Percentiles rank a stretch among this genome's conserved stretches.
Evolutionary conservation across 2,888 invertebrate genomes (phyloP).

Genomic region (Acrocyrtus sp.): DNA sequence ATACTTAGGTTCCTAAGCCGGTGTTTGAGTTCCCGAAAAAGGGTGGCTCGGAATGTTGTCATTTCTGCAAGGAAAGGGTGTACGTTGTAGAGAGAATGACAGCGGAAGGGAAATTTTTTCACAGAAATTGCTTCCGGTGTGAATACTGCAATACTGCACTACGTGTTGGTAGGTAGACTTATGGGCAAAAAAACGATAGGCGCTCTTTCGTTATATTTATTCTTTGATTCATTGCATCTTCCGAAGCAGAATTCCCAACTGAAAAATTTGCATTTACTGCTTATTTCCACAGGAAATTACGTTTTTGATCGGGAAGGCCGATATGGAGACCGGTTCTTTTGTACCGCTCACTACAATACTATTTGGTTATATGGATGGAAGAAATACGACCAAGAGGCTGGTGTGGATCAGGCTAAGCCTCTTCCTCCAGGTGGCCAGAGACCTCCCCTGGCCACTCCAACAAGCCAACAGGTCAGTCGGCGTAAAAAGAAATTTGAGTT

Average conservation of each 20-base stretch:
- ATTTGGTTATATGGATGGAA: conserved; percentile 62
- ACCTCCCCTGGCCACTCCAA: conserved; percentile 3
- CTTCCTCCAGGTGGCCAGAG: conserved; percentile 7
- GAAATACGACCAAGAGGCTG: conserved; percentile 58
- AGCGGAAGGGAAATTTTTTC: conserved; percentile 90
- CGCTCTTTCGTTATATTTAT: not conserved
- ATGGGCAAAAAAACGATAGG: too few species aligned
- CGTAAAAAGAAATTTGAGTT: conserved; percentile 9
- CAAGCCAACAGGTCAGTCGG: conserved; percentile 60
- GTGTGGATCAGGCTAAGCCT: conserved; percentile 1
- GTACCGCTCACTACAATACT: conserved; percentile 66
- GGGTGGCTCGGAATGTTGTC: conserved; percentile 80
- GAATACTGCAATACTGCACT: conserved; percentile 89
- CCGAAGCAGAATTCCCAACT: too few species aligned
- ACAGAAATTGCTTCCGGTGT: conserved; percentile 93
- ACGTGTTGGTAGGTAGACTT: conserved; percentile 76
- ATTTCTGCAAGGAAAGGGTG: conserved; percentile 90
- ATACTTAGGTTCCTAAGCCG: conserved; percentile 44
- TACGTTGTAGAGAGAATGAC: conserved; percentile 93
- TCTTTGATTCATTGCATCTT: too few species aligned
- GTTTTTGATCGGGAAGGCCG: conserved; percentile 77
- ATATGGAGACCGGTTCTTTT: conserved; percentile 78
- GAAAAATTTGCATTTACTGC: too few species aligned
- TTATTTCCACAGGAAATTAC: conserved; percentile 71
- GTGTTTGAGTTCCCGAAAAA: conserved; percentile 70